A percentile compares a stretch with the other conserved stretches of the same genome.
Conservation (phyloP, 2,113 vertebrate species). For the Ophiodon elongatus region DNA sequence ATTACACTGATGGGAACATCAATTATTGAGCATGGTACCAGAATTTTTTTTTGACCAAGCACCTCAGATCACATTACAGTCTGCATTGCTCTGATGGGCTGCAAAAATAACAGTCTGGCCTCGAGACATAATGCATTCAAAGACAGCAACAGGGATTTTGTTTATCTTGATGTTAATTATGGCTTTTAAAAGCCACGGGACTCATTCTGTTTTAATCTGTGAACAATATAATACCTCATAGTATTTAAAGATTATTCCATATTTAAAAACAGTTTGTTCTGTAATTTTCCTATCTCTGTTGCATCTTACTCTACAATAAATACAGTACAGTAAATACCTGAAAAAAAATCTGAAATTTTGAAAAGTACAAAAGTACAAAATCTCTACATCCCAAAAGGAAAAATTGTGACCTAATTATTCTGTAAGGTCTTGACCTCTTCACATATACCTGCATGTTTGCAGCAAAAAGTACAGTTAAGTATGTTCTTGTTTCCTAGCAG, state of each 20-base stretch:
- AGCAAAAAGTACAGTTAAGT: background rate
- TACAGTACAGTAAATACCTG: background rate
- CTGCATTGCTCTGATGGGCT: conserved; percentile 34
- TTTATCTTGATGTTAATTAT: conserved; percentile 19
- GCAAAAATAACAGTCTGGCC: conserved; percentile 35
- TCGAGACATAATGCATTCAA: conserved; percentile 1
- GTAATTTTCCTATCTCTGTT: background rate
- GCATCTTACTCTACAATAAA: background rate
- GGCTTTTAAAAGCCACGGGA: background rate
- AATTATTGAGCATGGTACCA: conserved; percentile 67
- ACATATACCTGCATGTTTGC: background rate
- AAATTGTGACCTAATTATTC: background rate
- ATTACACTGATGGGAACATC: conserved; percentile 82
- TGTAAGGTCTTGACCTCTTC: background rate
- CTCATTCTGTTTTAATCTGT: background rate
- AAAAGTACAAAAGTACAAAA: no score
- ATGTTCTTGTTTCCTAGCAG: background rate
- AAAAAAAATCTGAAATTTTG: no score
- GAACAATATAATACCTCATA: background rate
- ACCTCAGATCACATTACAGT: conserved; percentile 64
- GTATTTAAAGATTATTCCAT: background rate
- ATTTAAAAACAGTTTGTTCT: background rate
- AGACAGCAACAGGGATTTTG: conserved; percentile 15
- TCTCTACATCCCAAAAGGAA: background rate
- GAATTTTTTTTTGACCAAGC: conserved; percentile 56